phyloP scores from a whole-genome alignment of 1,140 invertebrate species.

The Drosophila mojavensis region DNA sequence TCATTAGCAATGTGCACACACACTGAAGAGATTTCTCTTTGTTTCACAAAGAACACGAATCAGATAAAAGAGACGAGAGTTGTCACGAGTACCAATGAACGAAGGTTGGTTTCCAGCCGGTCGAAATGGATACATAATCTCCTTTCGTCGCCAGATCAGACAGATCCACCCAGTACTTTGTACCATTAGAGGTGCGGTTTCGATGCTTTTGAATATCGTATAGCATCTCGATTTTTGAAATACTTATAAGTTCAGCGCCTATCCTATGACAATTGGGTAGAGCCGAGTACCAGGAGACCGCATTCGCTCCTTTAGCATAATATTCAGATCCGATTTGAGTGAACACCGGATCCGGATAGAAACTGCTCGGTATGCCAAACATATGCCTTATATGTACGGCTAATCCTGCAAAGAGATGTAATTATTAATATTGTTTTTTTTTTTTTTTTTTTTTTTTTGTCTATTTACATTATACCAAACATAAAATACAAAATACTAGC shows the following conservation, averaged over 20 bases:
- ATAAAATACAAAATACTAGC: too few species aligned
- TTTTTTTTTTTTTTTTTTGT: too few species aligned
- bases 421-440: too few species aligned
- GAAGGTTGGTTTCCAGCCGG: background rate
- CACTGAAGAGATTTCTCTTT: too few species aligned
- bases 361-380: background rate
- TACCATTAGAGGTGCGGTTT: too few species aligned
- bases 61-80: too few species aligned
- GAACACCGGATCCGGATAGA: background rate
- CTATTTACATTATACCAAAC: too few species aligned
- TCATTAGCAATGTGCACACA: too few species aligned
- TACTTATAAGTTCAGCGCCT: conserved; percentile 14
- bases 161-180: conserved; percentile 30
- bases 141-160: background rate
- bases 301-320: background rate
- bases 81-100: conserved; percentile 2
- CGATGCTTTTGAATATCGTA: background rate
- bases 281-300: conserved; percentile 6
- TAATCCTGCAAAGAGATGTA: too few species aligned
- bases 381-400: background rate
- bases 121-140: conserved; percentile 18
- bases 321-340: conserved; percentile 2
- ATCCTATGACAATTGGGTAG: conserved; percentile 1
- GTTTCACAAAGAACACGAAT: too few species aligned
- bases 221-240: background rate